Conservation (phyloP, 2,888 invertebrate species). For the Agrenia bidenticulata region DNA sequence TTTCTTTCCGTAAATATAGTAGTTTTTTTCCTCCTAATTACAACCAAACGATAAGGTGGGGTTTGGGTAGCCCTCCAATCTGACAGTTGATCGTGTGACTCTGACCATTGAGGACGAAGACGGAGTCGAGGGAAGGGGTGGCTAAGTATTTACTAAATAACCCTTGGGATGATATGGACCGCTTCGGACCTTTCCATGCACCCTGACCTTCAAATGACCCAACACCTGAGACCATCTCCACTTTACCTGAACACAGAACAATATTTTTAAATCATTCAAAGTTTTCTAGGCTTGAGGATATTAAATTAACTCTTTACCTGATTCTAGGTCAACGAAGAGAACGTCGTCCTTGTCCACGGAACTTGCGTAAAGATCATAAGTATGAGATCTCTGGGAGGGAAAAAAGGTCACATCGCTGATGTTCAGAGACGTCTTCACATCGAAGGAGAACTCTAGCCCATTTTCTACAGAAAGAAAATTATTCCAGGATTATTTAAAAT, state of each 20-base stretch:
- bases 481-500: no score
- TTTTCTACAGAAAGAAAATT: conserved; percentile 57
- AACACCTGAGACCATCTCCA: conserved; percentile 73
- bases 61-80: conserved; percentile 63
- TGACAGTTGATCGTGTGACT: conserved; percentile 73
- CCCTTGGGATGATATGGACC: conserved; percentile 69
- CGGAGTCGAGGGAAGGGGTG: conserved; percentile 69
- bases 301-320: conserved; percentile 59
- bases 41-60: conserved; percentile 40
- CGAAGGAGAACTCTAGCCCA: conserved; percentile 69
- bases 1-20: conserved; percentile 1
- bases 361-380: conserved; percentile 72
- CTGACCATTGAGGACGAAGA: conserved; percentile 71
- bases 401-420: conserved; percentile 73
- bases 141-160: conserved; percentile 73
- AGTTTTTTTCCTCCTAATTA: conserved; percentile 18
- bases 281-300: neutral
- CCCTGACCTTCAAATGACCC: conserved; percentile 62
- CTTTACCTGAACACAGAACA: conserved; percentile 62
- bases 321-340: conserved; percentile 68
- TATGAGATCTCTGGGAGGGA: conserved; percentile 69
- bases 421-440: conserved; percentile 72
- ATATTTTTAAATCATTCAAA: neutral
- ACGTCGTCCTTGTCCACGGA: conserved; percentile 72
- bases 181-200: conserved; percentile 42